phyloP scores from a whole-genome alignment of 30 jellyfish, hydroid and myxozoan genomes.

The Hydractinia symbiolongicarpus region DNA sequence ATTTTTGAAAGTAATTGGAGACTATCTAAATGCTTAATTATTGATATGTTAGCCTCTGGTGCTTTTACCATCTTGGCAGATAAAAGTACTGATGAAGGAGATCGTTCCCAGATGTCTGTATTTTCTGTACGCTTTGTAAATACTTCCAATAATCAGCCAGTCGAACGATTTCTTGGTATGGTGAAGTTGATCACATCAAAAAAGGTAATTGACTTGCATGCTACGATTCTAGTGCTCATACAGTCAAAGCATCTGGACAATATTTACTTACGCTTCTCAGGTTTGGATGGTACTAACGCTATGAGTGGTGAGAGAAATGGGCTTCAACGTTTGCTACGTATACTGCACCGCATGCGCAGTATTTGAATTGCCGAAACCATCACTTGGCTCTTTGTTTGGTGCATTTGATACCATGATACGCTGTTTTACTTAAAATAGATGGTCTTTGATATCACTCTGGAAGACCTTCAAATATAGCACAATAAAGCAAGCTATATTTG shows the following conservation, averaged over 20 bases:
- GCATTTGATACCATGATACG: not conserved
- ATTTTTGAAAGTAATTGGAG: not conserved
- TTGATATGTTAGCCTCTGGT: not conserved
- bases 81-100: slow-evolving; percentile 1
- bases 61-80: not conserved
- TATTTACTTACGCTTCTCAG: not conserved
- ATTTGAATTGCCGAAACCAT: not conserved
- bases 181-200: not conserved
- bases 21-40: not conserved
- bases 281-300: slow-evolving; percentile 1
- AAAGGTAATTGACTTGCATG: no score
- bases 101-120: not conserved
- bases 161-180: not conserved
- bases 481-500: not conserved
- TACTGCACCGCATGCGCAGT: not conserved
- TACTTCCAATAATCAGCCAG: not conserved
- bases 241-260: not conserved
- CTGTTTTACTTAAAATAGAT: not conserved
- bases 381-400: not conserved
- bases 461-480: not conserved
- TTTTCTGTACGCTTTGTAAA: not conserved
- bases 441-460: not conserved
- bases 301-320: not conserved
- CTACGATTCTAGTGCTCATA: no score
- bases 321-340: not conserved